A percentile compares a stretch with the other conserved stretches of the same genome.
phyloP scores from a whole-genome alignment of 2,113 vertebrate genomes.

The Hiodon tergisus region DNA sequence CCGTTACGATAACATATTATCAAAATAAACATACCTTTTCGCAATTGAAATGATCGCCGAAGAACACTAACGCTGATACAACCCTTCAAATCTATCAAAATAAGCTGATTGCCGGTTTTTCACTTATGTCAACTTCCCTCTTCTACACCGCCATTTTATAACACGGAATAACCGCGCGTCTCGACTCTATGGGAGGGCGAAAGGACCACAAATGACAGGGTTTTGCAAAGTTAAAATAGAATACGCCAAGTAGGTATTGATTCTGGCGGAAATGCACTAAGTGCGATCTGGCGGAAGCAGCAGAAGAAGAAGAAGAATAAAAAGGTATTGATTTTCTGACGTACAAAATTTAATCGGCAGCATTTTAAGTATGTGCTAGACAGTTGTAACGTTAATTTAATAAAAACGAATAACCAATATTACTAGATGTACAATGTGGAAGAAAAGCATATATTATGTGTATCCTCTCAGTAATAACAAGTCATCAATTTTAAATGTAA shows the following conservation, averaged over 20 bases:
- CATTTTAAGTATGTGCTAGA: too few relatives aligned
- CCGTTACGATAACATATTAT: neutral
- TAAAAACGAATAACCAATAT: too few relatives aligned
- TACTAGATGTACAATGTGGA: too few relatives aligned
- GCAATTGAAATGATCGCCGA: conserved; percentile 7
- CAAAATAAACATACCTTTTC: conserved; percentile 36
- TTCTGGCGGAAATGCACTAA: neutral
- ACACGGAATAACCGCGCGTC: conserved; percentile 49
- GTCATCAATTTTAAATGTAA: too few relatives aligned
- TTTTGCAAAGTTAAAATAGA: rapidly evolving
- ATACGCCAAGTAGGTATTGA: too few relatives aligned
- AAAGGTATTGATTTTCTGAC: too few relatives aligned
- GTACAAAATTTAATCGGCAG: too few relatives aligned
- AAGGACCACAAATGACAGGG: conserved; percentile 28
- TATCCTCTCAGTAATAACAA: too few relatives aligned
- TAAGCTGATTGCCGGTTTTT: neutral
- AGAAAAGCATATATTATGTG: too few relatives aligned
- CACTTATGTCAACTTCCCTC: conserved; percentile 29
- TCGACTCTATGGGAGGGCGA: neutral
- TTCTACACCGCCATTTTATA: conserved; percentile 66
- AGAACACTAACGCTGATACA: neutral
- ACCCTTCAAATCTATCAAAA: neutral
- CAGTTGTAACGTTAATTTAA: too few relatives aligned
- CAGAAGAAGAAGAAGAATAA: too few relatives aligned
- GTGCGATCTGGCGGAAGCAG: too few relatives aligned